phyloP scores from a whole-genome alignment of 2,113 vertebrate genomes.

The Ariopsis seemanni region DNA sequence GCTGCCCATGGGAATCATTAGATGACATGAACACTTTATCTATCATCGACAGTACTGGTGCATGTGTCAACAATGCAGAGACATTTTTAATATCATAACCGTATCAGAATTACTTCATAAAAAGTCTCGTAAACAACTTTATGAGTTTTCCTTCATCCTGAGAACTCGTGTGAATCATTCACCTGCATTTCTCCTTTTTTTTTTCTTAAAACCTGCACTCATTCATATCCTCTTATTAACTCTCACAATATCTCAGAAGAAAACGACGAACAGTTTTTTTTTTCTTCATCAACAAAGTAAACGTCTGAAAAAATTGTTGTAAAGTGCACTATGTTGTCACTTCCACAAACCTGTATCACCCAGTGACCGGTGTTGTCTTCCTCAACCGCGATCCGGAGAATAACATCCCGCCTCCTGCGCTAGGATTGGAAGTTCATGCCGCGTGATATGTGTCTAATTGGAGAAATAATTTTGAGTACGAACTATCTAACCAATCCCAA shows the following conservation, averaged over 20 bases:
- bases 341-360: not conserved
- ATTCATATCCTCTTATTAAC: not conserved
- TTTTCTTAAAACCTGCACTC: not conserved
- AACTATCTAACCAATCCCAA: not conserved
- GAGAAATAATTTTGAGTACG: not conserved
- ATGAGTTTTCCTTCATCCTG: not conserved
- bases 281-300: not conserved
- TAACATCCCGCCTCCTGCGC: constrained; percentile 3
- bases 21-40: not conserved
- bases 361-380: too few species aligned
- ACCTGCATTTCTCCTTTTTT: not conserved
- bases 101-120: too few species aligned
- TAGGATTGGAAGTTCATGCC: not conserved
- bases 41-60: not conserved
- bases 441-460: not conserved
- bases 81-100: not conserved
- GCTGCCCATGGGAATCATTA: not conserved
- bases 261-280: not conserved
- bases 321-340: not conserved
- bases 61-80: not conserved
- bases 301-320: too few species aligned
- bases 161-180: not conserved
- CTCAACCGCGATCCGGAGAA: not conserved
- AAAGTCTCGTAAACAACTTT: not conserved
- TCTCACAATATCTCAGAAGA: not conserved